These are phyloP conservation scores for Sycophila texana DNA, from an alignment of 2,888 invertebrate species.

Conservation along the genomic window DNA sequence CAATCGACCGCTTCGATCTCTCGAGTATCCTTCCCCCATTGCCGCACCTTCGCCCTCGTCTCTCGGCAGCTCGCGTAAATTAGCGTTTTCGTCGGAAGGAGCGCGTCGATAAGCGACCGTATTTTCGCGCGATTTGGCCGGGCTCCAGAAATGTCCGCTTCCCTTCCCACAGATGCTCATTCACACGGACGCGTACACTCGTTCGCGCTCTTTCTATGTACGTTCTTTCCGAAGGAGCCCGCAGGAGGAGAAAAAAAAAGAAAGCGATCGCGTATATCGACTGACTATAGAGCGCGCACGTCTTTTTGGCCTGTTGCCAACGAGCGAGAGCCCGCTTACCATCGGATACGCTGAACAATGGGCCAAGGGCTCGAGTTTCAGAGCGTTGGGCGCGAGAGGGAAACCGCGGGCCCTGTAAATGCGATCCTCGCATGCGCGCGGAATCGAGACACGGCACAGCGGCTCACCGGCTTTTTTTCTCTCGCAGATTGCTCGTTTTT, in stretches of 20 bases:
- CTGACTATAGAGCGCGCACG: constrained; percentile 10
- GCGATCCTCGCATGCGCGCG: constrained; percentile 2
- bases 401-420: constrained; percentile 13
- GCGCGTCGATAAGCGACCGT: constrained; percentile 24
- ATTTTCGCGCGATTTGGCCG: constrained; percentile 22
- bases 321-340: constrained; percentile 26
- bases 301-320: constrained; percentile 31
- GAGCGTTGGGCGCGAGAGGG: constrained; percentile 29
- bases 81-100: constrained; percentile 14
- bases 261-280: constrained; percentile 39
- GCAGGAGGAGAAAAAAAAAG: not conserved
- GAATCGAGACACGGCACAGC: not conserved
- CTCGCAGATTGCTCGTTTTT: too few species aligned
- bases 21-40: not conserved
- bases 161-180: not conserved
- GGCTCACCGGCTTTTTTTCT: not conserved
- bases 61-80: constrained; percentile 38
- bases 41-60: not conserved
- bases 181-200: too few species aligned
- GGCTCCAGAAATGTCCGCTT: constrained; percentile 8
- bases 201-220: too few species aligned
- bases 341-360: constrained; percentile 39
- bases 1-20: not conserved
- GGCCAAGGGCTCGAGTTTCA: constrained; percentile 30
- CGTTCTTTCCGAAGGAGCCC: not conserved